A percentile compares a stretch with the other conserved stretches of the same genome.
phyloP scores from a whole-genome alignment of 2,113 vertebrate species.

The Onychorhynchus coronatus region DNA sequence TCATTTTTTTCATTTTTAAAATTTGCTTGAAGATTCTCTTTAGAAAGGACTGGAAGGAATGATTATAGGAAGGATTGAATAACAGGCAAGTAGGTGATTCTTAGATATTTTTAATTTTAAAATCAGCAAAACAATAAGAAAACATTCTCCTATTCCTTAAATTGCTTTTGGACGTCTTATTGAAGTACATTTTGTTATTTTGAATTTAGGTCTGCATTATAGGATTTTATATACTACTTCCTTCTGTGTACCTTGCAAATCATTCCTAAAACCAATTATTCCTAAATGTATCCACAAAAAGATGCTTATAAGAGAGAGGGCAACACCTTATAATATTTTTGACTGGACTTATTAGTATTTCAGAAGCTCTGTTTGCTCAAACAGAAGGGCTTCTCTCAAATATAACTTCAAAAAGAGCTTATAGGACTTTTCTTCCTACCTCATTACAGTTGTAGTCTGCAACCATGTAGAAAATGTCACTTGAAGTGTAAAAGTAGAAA shows the following conservation, averaged over 20 bases:
- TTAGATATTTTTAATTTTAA: neutral
- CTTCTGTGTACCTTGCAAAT: neutral
- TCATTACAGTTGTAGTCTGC: neutral
- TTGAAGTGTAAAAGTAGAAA: neutral
- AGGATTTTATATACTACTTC: neutral
- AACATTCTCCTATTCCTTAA: neutral
- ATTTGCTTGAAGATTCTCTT: neutral
- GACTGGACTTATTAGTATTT: neutral
- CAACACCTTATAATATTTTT: neutral
- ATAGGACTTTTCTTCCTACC: neutral
- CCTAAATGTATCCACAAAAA: neutral
- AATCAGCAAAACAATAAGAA: neutral
- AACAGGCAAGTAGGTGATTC: accelerated
- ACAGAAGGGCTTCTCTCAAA: neutral
- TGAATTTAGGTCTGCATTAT: neutral
- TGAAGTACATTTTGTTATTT: neutral
- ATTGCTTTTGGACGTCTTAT: neutral
- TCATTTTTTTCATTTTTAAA: neutral
- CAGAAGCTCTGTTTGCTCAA: neutral
- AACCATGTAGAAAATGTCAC: neutral
- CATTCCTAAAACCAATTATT: neutral
- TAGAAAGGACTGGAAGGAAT: neutral
- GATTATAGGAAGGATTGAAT: neutral
- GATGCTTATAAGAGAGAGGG: neutral
- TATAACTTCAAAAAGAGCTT: neutral